Conservation (phyloP, 2,888 invertebrate species). For the Ochropleura plecta region DNA sequence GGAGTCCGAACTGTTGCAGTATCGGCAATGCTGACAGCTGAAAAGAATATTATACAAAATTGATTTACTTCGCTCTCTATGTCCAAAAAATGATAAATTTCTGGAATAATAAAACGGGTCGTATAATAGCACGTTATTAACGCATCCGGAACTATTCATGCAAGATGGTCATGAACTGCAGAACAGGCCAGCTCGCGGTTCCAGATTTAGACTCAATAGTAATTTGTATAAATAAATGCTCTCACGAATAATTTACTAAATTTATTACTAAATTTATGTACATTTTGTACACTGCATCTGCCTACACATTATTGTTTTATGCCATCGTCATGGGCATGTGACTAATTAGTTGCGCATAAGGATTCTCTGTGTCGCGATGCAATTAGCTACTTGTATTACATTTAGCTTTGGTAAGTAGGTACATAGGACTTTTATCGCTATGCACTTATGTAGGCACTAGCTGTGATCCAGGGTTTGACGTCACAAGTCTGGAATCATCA, state of each 20-base stretch:
- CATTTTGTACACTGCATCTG: background rate
- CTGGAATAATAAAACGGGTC: background rate
- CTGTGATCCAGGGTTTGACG: too few species aligned
- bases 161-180: background rate
- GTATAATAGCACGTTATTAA: too few species aligned
- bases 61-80: background rate
- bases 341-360: slow-evolving; percentile 7
- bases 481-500: background rate
- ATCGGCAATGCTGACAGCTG: slow-evolving; percentile 93
- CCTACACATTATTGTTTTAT: slow-evolving; percentile 33
- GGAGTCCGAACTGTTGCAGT: slow-evolving; percentile 93
- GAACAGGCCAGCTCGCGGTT: too few species aligned
- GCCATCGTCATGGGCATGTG: background rate
- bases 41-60: slow-evolving; percentile 64
- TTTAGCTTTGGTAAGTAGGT: background rate
- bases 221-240: slow-evolving; percentile 3
- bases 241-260: too few species aligned
- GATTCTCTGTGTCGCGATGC: slow-evolving; percentile 24
- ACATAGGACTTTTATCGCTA: background rate
- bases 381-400: background rate
- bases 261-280: background rate
- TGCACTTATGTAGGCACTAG: background rate
- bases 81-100: too few species aligned
- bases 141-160: too few species aligned
- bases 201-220: background rate